These are phyloP conservation scores for Akabosia matsudoensis DNA, from an alignment of 1,140 invertebrate species.

Conservation along the genomic window DNA sequence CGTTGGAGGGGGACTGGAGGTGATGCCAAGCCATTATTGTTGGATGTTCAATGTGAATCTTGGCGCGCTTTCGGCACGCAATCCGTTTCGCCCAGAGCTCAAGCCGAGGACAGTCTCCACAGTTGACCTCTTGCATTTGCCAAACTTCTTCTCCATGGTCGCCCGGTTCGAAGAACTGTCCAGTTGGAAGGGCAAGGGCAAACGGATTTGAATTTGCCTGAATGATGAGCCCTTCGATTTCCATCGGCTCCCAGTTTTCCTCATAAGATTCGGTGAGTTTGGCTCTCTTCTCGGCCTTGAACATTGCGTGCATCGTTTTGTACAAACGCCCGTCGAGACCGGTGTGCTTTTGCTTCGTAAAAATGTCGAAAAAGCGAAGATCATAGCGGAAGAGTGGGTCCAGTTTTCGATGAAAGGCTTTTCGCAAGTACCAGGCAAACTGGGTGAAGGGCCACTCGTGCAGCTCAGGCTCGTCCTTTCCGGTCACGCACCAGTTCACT, in stretches of 20 bases:
- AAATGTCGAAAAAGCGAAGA: constrained; percentile 3
- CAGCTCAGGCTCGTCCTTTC: constrained; percentile 26
- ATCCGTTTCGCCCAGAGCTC: neutral
- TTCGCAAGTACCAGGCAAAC: constrained; percentile 4
- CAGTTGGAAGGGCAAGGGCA: neutral
- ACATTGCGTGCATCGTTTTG: neutral
- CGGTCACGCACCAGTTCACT: constrained; percentile 26
- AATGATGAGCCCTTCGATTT: neutral
- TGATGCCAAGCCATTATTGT: neutral
- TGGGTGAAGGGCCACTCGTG: constrained; percentile 25
- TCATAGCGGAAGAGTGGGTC: neutral
- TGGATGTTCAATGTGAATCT: neutral
- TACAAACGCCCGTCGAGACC: neutral
- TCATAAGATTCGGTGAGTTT: neutral
- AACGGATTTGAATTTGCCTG: constrained; percentile 9
- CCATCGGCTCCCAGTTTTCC: neutral
- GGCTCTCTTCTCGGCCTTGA: neutral
- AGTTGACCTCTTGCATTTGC: neutral
- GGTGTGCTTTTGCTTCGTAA: neutral
- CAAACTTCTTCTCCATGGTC: neutral
- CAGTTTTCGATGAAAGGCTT: neutral
- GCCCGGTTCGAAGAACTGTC: neutral
- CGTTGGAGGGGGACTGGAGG: neutral
- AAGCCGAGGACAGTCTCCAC: neutral
- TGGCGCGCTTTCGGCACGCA: neutral